Evolutionary conservation across 1,140 invertebrate species (phyloP), one percentile per base, ranked within the genome.

Genomic region (Heliconius hewitsoni): DNA sequence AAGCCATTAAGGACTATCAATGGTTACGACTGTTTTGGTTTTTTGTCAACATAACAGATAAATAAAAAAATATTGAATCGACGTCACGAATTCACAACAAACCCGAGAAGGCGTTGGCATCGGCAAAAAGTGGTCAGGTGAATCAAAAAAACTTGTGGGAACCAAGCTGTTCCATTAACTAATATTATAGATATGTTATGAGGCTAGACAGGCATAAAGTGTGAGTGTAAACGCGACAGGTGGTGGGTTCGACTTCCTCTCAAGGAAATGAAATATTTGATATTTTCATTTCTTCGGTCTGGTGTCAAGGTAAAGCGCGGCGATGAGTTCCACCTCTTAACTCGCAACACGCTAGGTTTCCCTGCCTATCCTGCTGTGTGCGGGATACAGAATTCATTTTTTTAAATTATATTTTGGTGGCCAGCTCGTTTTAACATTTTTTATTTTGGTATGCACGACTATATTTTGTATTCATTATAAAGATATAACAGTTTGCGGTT

Each of bases 1-100:
- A 87, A 84, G 76, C 86, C 83, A 89, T 91, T 89, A 90, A 86
- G 83, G 79, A 80, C 83, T 87, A 90, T 90, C 86, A 90, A 87
- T 86, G 87, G 84, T 83, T 84, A 83, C 79, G 60, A 82, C 80
- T 76, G 79, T 87, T 90, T 89, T 90, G 87, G 75, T 82, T 83
- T 77, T 37, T 76, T 81, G 74, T 79, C 80, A 73, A 78, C 66
- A 18, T 66, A 66, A 66, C 60, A 66, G 60, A 66, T 30, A 66
- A 66, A 30, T 66, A 66, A 66, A 66, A 66, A 66, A 66, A 30
- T 13, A 23, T 66, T 30, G 60, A 60, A 8, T 9, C 55, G 42
- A 83, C 81, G 82, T 84, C 82, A 83, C 82, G 84, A 81, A 85
- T 87, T 89, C 89, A 83, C 88, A 86, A 86, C 84, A 90, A 90